Percentiles rank a stretch among this genome's conserved stretches.
phyloP scores from a whole-genome alignment of 2,888 invertebrate genomes.

The Yponomeuta sedellus region DNA sequence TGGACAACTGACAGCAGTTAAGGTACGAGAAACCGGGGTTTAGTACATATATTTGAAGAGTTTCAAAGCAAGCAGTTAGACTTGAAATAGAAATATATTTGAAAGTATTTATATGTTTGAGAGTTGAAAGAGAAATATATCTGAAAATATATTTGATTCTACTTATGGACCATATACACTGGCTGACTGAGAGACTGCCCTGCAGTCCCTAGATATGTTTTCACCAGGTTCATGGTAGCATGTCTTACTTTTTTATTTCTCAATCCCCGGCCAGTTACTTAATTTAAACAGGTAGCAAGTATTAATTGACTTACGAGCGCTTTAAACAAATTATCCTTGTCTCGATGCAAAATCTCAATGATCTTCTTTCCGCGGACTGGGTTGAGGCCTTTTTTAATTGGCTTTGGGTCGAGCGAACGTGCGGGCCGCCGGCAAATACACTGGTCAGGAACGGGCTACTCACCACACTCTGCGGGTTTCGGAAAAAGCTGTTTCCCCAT shows the following conservation, averaged over 20 bases:
- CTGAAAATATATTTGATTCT: too few relatives aligned
- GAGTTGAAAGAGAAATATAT: too few relatives aligned
- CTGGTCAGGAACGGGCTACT: not conserved
- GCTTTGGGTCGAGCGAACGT: not conserved
- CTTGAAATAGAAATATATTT: too few relatives aligned
- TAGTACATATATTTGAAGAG: too few relatives aligned
- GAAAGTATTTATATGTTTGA: too few relatives aligned
- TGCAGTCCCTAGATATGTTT: too few relatives aligned
- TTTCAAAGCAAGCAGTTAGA: too few relatives aligned
- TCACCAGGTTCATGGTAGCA: not conserved
- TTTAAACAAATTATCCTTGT: slow-evolving; percentile 2
- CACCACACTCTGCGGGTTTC: not conserved
- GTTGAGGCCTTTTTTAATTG: not conserved
- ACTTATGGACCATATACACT: too few relatives aligned
- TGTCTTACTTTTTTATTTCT: not conserved
- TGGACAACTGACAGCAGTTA: too few relatives aligned
- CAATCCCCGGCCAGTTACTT: not conserved
- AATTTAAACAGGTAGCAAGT: not conserved
- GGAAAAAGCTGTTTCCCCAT: too few relatives aligned
- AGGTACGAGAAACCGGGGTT: too few relatives aligned
- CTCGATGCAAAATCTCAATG: not conserved
- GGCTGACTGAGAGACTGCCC: too few relatives aligned
- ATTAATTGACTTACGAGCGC: slow-evolving; percentile 1
- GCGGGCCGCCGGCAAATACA: not conserved
- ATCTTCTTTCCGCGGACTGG: not conserved